Evolutionary conservation across 1,140 invertebrate genomes (phyloP).

Genomic region (Psix sp.): DNA sequence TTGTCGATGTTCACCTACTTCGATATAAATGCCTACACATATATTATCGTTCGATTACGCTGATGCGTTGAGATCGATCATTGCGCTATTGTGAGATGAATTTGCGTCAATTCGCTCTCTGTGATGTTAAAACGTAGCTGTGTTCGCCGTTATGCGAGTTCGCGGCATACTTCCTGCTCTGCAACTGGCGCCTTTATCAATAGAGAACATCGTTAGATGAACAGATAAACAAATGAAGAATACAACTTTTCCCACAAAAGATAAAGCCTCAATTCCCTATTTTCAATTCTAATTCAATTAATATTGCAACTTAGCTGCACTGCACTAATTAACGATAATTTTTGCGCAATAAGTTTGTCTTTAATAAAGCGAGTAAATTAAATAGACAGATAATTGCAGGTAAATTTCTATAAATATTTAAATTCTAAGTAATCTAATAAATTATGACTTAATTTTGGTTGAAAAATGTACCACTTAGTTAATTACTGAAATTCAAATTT

Average conservation of each 20-base stretch:
- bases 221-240: slow-evolving; percentile 56
- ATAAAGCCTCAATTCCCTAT: slow-evolving; percentile 42
- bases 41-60: slow-evolving; percentile 24
- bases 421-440: too few species aligned
- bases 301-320: slow-evolving; percentile 30
- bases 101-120: slow-evolving; percentile 52
- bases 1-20: too few species aligned
- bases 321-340: slow-evolving; percentile 14
- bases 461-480: too few species aligned
- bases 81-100: slow-evolving; percentile 43
- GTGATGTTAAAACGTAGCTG: slow-evolving; percentile 42
- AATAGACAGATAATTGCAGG: too few species aligned
- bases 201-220: slow-evolving; percentile 51
- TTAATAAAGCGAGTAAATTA: too few species aligned
- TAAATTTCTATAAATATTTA: too few species aligned
- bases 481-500: too few species aligned
- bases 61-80: slow-evolving; percentile 34
- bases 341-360: slow-evolving; percentile 1
- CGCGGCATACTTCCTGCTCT: slow-evolving; percentile 45
- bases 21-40: too few species aligned
- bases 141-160: slow-evolving; percentile 39
- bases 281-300: slow-evolving; percentile 57
- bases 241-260: slow-evolving; percentile 53
- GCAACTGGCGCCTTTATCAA: slow-evolving; percentile 50
- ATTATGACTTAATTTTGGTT: too few species aligned